Percentiles rank a stretch among this genome's conserved stretches.
Conservation (phyloP, 2,888 invertebrate genomes). For the Chymomyza procnemis region DNA sequence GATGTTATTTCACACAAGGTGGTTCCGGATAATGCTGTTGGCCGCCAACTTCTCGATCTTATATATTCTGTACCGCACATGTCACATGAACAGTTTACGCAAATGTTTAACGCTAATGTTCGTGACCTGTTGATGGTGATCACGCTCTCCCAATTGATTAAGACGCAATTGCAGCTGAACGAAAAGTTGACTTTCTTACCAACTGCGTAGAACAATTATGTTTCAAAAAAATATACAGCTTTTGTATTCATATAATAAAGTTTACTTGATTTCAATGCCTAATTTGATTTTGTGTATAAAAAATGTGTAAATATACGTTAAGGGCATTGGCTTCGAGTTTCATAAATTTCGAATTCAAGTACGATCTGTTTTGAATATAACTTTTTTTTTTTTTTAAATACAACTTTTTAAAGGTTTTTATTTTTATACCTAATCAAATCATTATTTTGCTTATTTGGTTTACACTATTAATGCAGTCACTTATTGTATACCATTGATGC, state of each 20-base stretch:
- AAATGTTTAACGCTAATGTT: constrained; percentile 96
- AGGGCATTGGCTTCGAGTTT: too few relatives aligned
- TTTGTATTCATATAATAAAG: constrained; percentile 50
- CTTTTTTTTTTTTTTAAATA: too few relatives aligned
- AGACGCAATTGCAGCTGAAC: constrained; percentile 96
- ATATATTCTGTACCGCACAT: constrained; percentile 95
- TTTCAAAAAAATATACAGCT: constrained; percentile 33
- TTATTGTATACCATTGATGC: too few relatives aligned
- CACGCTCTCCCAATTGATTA: constrained; percentile 95
- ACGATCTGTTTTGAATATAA: too few relatives aligned
- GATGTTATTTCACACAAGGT: constrained; percentile 91
- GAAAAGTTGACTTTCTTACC: constrained; percentile 95
- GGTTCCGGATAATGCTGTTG: constrained; percentile 90
- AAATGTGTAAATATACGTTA: too few relatives aligned
- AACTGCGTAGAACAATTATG: constrained; percentile 80
- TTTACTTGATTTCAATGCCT: not conserved
- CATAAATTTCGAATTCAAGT: too few relatives aligned
- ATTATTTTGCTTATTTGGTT: too few relatives aligned
- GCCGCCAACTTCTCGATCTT: constrained; percentile 92
- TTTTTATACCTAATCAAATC: too few relatives aligned
- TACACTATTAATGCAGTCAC: too few relatives aligned
- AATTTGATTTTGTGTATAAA: too few relatives aligned
- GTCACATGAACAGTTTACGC: constrained; percentile 92
- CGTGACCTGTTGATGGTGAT: constrained; percentile 98
- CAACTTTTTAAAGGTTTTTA: too few relatives aligned